phyloP scores from a whole-genome alignment of 2,797 vertebrate species.

The Danio choprae region DNA sequence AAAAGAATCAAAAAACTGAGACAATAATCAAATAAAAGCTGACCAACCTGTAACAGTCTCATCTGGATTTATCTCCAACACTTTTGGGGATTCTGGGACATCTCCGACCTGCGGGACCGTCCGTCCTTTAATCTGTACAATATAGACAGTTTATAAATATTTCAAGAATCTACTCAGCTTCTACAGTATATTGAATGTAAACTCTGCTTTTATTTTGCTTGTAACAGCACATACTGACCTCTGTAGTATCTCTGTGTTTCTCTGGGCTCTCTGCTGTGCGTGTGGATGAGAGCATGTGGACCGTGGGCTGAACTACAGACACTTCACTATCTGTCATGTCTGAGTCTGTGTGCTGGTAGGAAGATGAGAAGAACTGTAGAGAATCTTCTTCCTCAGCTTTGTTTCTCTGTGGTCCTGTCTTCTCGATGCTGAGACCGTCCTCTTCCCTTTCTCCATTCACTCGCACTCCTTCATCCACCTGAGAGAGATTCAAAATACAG shows the following conservation, averaged over 20 bases:
- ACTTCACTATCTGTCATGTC: constrained; percentile 36
- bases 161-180: neutral
- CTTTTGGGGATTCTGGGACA: constrained; percentile 39
- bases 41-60: constrained; percentile 52
- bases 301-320: constrained; percentile 60
- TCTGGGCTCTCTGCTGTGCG: neutral
- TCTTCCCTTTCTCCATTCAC: constrained; percentile 81
- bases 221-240: neutral
- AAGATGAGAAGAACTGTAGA: constrained; percentile 68
- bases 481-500: constrained; percentile 15
- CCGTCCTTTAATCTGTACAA: constrained; percentile 66
- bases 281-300: constrained; percentile 40
- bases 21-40: neutral
- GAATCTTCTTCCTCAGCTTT: constrained; percentile 40
- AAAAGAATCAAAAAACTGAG: neutral
- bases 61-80: constrained; percentile 47
- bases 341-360: constrained; percentile 25
- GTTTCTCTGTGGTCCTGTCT: constrained; percentile 39
- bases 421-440: constrained; percentile 66
- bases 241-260: neutral
- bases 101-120: constrained; percentile 44
- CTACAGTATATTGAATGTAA: neutral
- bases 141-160: neutral
- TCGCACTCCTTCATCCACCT: constrained; percentile 84
- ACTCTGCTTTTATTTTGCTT: neutral